Evolutionary conservation across 2,113 vertebrate genomes (phyloP).

Genomic region (Macaca nemestrina): DNA sequence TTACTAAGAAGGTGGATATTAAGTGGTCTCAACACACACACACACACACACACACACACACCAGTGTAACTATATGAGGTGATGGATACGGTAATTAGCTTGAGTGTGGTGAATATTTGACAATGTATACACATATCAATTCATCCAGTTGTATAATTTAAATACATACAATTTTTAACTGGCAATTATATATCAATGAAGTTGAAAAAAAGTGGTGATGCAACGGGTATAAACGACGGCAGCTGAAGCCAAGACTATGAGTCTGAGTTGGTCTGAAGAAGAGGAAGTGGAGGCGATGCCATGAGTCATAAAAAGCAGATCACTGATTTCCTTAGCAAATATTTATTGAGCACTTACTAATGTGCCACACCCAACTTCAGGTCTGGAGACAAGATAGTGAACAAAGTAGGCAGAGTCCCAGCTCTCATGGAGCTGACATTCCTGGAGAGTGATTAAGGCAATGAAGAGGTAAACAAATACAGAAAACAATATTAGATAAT

Average conservation of each 20-base stretch:
- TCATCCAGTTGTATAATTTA: background rate
- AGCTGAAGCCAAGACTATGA: background rate
- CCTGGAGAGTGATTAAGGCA: too few species aligned
- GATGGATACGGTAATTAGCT: background rate
- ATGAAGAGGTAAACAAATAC: too few species aligned
- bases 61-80: background rate
- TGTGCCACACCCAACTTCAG: background rate
- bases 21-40: background rate
- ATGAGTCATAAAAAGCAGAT: background rate
- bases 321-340: background rate
- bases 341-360: background rate
- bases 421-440: too few species aligned
- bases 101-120: background rate
- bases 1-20: background rate
- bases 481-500: too few species aligned
- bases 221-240: background rate
- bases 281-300: background rate
- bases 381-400: background rate
- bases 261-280: background rate
- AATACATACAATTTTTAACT: background rate
- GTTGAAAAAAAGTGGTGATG: background rate
- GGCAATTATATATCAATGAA: background rate
- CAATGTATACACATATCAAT: background rate
- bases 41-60: background rate
- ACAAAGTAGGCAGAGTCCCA: background rate